Evolutionary conservation across 2,797 vertebrate genomes (phyloP), one percentile per base, ranked within the genome.

Genomic region (Pogonophryne albipinna): DNA sequence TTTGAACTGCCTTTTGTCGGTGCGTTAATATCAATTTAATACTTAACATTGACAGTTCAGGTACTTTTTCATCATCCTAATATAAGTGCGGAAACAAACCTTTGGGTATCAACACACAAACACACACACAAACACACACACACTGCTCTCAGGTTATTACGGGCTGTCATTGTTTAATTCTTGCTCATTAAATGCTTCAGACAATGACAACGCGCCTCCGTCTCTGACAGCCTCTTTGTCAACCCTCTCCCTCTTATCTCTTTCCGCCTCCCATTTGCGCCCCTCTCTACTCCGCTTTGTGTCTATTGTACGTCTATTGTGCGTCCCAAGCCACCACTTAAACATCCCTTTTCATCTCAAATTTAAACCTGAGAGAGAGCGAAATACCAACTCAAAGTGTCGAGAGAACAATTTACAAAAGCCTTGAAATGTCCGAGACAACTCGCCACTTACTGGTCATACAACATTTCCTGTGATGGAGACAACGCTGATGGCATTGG

Each of bases 91-190:
- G 50, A 42, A 69, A 41, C 69, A 72, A 82, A 80, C 56, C 62
- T 78, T 62, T 53, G 27, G 31, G 66, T 66, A 58, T 76, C 64
- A 57, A 71, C 82, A 70, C 82, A 66, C 73, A 80, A 60, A 71
- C 68, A 71, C 49, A 4, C 47, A 56, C 66, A 38, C 50, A 19
- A 60, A 47, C 19, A 59, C 42, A 55, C 56, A 34, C 76, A 76
- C 52, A 53, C 69, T 14, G 66, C 90, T 85, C 87, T 81, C 81
- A 92, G 93, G 90, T 94, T 94, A 94, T 94, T 93, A 93, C 81
- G 58, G 85, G 74, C 85, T 92, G 91, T 93, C 93, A 92, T 92
- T 93, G 90, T 95, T 93, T 94, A 91, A 94, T 94, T 94, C 87
- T 85, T 84, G 87, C 92, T 93, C 92, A 93, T 94, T 94, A 94